These are phyloP conservation scores for Mimas tiliae DNA, from an alignment of 2,888 invertebrate species.

Conservation along the genomic window DNA sequence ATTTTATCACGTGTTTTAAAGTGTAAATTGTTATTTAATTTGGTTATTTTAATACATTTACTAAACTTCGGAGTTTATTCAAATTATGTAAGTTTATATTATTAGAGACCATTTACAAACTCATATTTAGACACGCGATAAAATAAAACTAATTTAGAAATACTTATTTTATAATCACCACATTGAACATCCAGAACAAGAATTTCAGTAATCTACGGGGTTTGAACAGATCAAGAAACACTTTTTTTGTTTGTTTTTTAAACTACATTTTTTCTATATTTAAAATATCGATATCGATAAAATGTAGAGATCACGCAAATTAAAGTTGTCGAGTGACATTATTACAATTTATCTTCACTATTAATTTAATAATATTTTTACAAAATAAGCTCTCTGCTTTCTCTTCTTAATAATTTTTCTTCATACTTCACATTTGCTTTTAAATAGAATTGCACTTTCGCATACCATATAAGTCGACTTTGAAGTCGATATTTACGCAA, in stretches of 20 bases:
- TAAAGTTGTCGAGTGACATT: slow-evolving; percentile 20
- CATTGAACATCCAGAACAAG: neutral
- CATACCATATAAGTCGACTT: neutral
- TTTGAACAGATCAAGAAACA: neutral
- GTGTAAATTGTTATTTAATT: neutral
- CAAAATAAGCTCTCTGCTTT: slow-evolving; percentile 27
- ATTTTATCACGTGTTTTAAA: neutral
- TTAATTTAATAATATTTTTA: slow-evolving; percentile 24
- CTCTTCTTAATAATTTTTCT: slow-evolving; percentile 13
- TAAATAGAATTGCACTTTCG: neutral
- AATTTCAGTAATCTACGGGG: neutral
- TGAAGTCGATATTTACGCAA: slow-evolving; percentile 8
- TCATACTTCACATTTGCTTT: slow-evolving; percentile 16
- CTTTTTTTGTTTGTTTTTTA: neutral
- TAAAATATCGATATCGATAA: slow-evolving; percentile 19
- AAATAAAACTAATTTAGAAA: neutral
- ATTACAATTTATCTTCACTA: slow-evolving; percentile 6
- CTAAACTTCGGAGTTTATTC: no score
- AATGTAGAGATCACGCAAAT: slow-evolving; percentile 21
- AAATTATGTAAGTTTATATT: neutral
- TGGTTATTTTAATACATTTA: no score
- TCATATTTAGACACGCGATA: neutral
- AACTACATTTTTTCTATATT: neutral
- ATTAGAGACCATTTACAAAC: neutral
- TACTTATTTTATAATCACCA: slow-evolving; percentile 7